Base-by-base conservation (phyloP, 2,888 invertebrate species). In the Aproaerema taeniolella region DNA sequence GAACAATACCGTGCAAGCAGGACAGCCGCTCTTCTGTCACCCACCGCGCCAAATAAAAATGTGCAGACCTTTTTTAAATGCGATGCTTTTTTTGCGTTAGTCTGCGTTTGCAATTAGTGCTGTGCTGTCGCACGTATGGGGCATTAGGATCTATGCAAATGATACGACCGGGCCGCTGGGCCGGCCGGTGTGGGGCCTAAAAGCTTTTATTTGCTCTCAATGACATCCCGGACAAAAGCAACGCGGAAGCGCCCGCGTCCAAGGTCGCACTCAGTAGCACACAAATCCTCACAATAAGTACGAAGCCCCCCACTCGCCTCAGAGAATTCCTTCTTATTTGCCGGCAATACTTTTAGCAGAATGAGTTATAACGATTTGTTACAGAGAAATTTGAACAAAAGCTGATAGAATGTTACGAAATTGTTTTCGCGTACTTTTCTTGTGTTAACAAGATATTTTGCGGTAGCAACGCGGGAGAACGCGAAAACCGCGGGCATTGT, bases 91-190 rank as follows among this genome's bases (percentile, higher is more conserved):
- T 83, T 85, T 85, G 70, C 75, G 76, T 79, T 80, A 79, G 86
- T 86, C 82, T 83, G 83, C 83, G 82, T 83, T 82, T 65, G 77
- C 83, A 85, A 86, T 86, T 86, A 85, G 86, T 81, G 80, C 75
- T 82, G 81, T 79, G 80, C 70, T 71, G 77, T 74, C 76, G 67
- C 67, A 54, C 49, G 61, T 66, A 69, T 68, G 67, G 76, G 68
- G 68, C 58, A 71, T 76, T 73, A 73, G 71, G 71, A 67, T 72
- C 59, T 64, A 81, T 80, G 81, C 73, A 78, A 79, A 83, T 80
- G 65, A 66, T 63, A 61, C 52, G 52, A 47, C 41, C 31, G 40
- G 31, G 49, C 52, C 44, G 47, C 52, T 48, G 50, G 24, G 31
- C 6, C 37, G 49, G 16, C 28, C 16, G 16, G 49, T 46, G n/a